phyloP scores from a whole-genome alignment of 2,888 invertebrate genomes.

The Metellina segmentata region DNA sequence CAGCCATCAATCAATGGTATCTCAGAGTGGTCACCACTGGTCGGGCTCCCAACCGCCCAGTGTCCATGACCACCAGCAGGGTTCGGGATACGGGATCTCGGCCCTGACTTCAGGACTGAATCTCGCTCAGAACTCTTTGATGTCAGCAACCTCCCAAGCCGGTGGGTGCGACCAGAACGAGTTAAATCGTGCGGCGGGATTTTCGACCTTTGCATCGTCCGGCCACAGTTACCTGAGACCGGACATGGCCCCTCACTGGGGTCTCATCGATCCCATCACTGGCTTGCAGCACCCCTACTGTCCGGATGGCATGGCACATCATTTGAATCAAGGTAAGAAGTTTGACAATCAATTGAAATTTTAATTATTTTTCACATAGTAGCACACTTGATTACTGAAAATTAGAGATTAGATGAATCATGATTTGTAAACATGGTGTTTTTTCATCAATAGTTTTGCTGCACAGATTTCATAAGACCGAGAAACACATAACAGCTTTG shows the following conservation, averaged over 20 bases:
- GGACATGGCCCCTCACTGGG: conserved; percentile 71
- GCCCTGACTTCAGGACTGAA: conserved; percentile 71
- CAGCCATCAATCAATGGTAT: conserved; percentile 63
- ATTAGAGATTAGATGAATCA: too few relatives aligned
- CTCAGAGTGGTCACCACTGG: conserved; percentile 66
- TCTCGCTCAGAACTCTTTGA: conserved; percentile 61
- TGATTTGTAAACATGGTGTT: too few relatives aligned
- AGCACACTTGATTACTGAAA: too few relatives aligned
- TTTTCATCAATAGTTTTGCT: too few relatives aligned
- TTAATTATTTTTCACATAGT: too few relatives aligned
- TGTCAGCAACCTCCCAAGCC: conserved; percentile 64
- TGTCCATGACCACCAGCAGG: conserved; percentile 70
- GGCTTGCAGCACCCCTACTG: conserved; percentile 71
- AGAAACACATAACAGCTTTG: too few relatives aligned
- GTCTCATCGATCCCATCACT: conserved; percentile 67
- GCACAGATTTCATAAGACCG: too few relatives aligned
- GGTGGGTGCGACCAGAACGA: conserved; percentile 69
- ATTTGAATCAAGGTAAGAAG: conserved; percentile 69
- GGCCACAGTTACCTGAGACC: conserved; percentile 72
- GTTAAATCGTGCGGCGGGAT: conserved; percentile 65
- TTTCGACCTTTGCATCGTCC: conserved; percentile 66
- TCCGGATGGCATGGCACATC: conserved; percentile 71
- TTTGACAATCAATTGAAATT: too few relatives aligned
- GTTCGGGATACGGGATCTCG: conserved; percentile 65
- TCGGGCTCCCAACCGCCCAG: conserved; percentile 55